Evolutionary conservation across 2,113 vertebrate species (phyloP), one percentile per base, ranked within the genome.

Genomic region (Cromileptes altivelis): DNA sequence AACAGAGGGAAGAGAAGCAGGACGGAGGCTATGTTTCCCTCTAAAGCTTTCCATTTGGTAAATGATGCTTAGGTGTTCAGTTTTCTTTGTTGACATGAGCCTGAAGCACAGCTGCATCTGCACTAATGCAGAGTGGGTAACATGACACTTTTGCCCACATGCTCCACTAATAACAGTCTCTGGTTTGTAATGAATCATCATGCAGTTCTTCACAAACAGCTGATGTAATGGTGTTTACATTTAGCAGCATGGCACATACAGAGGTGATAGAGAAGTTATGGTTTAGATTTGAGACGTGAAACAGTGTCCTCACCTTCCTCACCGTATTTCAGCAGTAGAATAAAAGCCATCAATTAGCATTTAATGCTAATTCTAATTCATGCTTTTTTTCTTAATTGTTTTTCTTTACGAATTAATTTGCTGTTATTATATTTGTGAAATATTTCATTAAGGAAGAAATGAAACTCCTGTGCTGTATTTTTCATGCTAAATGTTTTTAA

Each of bases 41-140:
- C 60, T 17, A 69, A 88, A 89, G 88, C 83, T 69, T 88, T 84
- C 85, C 77, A 90, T 92, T 92, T 82, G 83, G 79, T 85, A 88
- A 93, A 88, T 92, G 81, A 85, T 71, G 81, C 92, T 89, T 69
- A 81, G 84, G 61, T 70, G 81, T 75, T 88, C 71, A 76, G 62
- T 78, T 83, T 77, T 82, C 69, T 69, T 50, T 72, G 78, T 65
- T 79, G 81, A 83, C 81, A 80, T 57, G 80, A 53, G 70, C 74
- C 78, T 57, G 58, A 40, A 72, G 74, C 76, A 61, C 74, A 50
- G 74, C 64, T 73, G 57, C 82, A 74, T 76, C 75, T 50, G 69
- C 75, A 30, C 49, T 75, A 84, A 81, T 73, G 62, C 72, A 19
- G 56, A 61, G 57, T 73, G 57, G 78, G 70, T 78, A 71, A 75